Conservation (phyloP, 2,888 invertebrate species). For the Sclerodermus sp. region DNA sequence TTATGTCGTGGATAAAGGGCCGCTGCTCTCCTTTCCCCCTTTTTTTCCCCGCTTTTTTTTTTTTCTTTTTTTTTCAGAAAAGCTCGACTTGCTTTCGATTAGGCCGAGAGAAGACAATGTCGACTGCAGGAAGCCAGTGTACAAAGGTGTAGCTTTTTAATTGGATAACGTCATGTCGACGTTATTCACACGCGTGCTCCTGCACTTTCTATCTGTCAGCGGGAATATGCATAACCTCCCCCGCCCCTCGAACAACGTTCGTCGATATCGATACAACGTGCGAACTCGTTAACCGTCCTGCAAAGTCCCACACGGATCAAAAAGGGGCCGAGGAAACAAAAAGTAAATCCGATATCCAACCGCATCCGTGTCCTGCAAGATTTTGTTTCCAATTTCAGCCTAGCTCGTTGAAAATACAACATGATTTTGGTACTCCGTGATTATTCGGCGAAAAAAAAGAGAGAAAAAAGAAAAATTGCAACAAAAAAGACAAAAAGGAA, state of each 20-base stretch:
- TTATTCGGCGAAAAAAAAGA: no score
- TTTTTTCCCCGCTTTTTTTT: no score
- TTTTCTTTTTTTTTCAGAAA: not conserved
- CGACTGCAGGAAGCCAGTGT: slow-evolving; percentile 35
- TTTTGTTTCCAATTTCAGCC: no score
- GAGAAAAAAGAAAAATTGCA: no score
- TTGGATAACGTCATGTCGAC: slow-evolving; percentile 52
- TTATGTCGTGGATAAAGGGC: no score
- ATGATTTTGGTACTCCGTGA: no score
- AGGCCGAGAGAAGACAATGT: slow-evolving; percentile 20
- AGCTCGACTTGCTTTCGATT: slow-evolving; percentile 28
- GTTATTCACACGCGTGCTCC: slow-evolving; percentile 42
- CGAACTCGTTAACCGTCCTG: slow-evolving; percentile 36
- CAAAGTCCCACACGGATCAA: slow-evolving; percentile 26
- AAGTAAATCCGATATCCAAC: slow-evolving; percentile 21
- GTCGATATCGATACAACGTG: slow-evolving; percentile 41
- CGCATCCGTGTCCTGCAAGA: no score
- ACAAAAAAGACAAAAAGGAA: no score
- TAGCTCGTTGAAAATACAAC: no score
- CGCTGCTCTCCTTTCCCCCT: no score
- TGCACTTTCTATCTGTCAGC: no score
- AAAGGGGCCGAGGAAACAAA: slow-evolving; percentile 19
- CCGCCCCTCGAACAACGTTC: slow-evolving; percentile 15
- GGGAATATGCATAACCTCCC: no score
- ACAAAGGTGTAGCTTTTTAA: slow-evolving; percentile 51